These are phyloP conservation scores for Jaculus jaculus DNA, from an alignment of 2,113 vertebrate species.

Conservation along the genomic window DNA sequence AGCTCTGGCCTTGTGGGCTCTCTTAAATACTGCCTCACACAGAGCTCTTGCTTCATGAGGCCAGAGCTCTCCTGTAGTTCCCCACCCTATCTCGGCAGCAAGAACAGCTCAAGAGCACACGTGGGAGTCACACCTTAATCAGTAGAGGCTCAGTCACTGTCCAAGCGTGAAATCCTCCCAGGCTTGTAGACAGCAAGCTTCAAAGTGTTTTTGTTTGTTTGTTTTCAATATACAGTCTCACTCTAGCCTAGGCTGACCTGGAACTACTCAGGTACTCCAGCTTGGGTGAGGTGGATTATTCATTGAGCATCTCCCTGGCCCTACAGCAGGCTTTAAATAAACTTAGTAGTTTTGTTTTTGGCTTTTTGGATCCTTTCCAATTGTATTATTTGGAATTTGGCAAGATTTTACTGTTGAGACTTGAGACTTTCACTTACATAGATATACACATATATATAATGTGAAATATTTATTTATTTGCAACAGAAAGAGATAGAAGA, in stretches of 20 bases:
- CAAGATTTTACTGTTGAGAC: background rate
- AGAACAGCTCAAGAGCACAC: background rate
- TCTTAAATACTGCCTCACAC: background rate
- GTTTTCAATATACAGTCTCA: no score
- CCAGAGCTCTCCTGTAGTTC: background rate
- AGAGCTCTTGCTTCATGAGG: background rate
- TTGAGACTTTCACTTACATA: background rate
- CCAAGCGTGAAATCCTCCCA: background rate
- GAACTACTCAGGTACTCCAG: no score
- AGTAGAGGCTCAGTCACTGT: background rate
- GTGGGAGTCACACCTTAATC: background rate
- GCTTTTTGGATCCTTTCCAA: background rate
- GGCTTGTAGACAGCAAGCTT: background rate
- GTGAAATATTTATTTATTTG: no score
- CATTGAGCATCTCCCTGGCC: no score
- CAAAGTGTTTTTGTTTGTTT: no score
- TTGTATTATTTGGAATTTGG: background rate
- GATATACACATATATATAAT: no score
- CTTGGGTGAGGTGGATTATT: no score
- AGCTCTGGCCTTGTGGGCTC: fast-evolving
- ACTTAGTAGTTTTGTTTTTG: background rate
- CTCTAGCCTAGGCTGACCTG: no score
- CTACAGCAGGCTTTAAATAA: no score
- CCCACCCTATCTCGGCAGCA: background rate
- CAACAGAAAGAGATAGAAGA: no score